These are phyloP conservation scores for Coelopa frigida DNA, from an alignment of 1,140 invertebrate genomes.

Conservation along the genomic window DNA sequence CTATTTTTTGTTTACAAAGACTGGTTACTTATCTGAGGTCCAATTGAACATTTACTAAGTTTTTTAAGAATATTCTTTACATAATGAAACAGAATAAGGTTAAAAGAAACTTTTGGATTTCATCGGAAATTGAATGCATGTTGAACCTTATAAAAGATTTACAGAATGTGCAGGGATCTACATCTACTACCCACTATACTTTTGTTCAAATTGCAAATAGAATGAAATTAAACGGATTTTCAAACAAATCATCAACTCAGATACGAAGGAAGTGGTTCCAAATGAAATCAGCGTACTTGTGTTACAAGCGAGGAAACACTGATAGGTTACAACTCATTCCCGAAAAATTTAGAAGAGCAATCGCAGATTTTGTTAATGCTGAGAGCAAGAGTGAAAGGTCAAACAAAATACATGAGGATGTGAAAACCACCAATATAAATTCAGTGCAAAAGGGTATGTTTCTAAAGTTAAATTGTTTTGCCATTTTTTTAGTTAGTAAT, in stretches of 20 bases:
- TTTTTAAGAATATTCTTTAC: too few relatives aligned
- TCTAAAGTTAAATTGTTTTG: too few relatives aligned
- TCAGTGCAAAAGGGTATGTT: too few relatives aligned
- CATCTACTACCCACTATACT: constrained; percentile 30
- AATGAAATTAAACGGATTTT: constrained; percentile 34
- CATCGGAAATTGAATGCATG: constrained; percentile 38
- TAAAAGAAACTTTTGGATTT: constrained; percentile 36
- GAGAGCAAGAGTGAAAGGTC: too few relatives aligned
- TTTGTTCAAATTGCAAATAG: constrained; percentile 34
- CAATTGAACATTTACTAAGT: too few relatives aligned
- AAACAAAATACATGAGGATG: too few relatives aligned
- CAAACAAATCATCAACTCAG: constrained; percentile 35
- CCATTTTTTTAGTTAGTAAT: too few relatives aligned
- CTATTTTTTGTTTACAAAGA: too few relatives aligned
- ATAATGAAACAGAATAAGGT: constrained; percentile 32
- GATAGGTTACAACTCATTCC: constrained; percentile 30
- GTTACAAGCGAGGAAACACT: constrained; percentile 36
- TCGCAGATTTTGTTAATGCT: too few relatives aligned
- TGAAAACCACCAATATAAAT: too few relatives aligned
- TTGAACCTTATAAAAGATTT: constrained; percentile 29
- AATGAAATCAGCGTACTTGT: constrained; percentile 38
- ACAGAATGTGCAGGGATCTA: constrained; percentile 20
- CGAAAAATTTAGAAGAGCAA: constrained; percentile 23
- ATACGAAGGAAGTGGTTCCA: constrained; percentile 38
- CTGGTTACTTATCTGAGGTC: too few relatives aligned